Evolutionary conservation across 2,888 invertebrate species (phyloP), one percentile per base, ranked within the genome.

Genomic region (Amphipyra tragopoginis): DNA sequence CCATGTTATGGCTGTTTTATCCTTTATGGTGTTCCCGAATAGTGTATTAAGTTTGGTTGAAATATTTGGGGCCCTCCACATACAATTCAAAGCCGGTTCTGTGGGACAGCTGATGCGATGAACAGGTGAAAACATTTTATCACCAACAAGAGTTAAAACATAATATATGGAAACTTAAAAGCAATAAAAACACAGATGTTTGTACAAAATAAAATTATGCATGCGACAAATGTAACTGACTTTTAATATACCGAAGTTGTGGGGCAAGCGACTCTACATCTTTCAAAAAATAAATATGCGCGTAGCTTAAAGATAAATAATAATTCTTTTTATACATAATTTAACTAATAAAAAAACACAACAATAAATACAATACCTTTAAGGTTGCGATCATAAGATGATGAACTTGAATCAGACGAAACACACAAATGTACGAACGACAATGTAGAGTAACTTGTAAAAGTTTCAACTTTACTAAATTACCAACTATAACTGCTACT

Each of bases 401-500:
- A 70, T 60, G 73, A 74, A 75, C 77, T 79, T 56, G 70, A 77
- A 56, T 67, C 34, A 36, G 72, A 65, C 62, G 65, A 57, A 59
- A 60, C 68, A 68, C 75, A 76, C 75, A 70, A 72, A 73, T 52
- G 49, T 64, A 70, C 49, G 53, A 63, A 70, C 62, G 71, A 57
- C n/a, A 53, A 72, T 55, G 70, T 54, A 58, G 53, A 73, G 75
- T 64, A 81, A 81, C 75, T 75, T 81, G 79, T 75, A 63, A 85
- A 84, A 84, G 86, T 83, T 85, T 84, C 71, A 82, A 84, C 82
- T 89, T 85, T 79, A 81, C 77, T 70, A 78, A 78, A 81, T 75
- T 72, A 81, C 74, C 75, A 70, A 63, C 77, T 80, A 21, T 21
- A 83, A 79, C 82, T 53, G 55, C 81, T 80, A 50, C 51, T 61